Evolutionary conservation across 2,888 invertebrate genomes (phyloP), one percentile per base, ranked within the genome.

Genomic region (Hydroisotoma schaefferi): DNA sequence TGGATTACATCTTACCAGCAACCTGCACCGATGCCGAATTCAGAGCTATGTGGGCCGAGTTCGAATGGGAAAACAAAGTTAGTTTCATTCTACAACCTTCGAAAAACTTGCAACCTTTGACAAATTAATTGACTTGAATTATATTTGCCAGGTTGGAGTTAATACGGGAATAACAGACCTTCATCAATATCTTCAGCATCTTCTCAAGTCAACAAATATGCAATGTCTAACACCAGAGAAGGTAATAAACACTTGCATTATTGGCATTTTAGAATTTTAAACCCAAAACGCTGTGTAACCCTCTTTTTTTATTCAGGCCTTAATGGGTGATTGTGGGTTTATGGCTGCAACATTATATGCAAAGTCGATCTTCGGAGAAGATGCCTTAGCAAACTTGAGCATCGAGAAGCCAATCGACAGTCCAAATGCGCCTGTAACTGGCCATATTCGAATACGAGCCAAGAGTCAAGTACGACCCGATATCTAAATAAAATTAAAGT

Each of bases 301-400:
- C 61, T 44, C 55, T 55, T 51, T 22, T 48, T 61, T 40, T 57
- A 68, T 71, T 1, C 77, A 87, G 85, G 94, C 94, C 1, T 80
- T 98, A 57, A 88, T 90, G 0, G 98, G 98, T 0, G 94, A 98
- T 73, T 99, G 99, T 78, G 98, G 98, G 5, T 99, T 99, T 80
- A 93, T 99, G 92, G 98, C 98, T 5, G 99, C 99, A 46, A 99
- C 99, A 77, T 86, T 99, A 84, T 99, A 99, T 81, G 98, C 98
- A 46, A 88, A 94, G 74, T 94, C 94, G 5, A 94, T 97, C 75
- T 94, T 94, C 78, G 99, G 99, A 12, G 99, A 99, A 79, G 97
- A 99, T 79, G 99, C 98, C 2, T 81, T 99, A 73, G 98, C 98
- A 65, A 99, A 99, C 84, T 84, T 99, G 74, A 97, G 95, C 78